phyloP scores from a whole-genome alignment of 2,888 invertebrate species.

The Phytoseiulus persimilis region DNA sequence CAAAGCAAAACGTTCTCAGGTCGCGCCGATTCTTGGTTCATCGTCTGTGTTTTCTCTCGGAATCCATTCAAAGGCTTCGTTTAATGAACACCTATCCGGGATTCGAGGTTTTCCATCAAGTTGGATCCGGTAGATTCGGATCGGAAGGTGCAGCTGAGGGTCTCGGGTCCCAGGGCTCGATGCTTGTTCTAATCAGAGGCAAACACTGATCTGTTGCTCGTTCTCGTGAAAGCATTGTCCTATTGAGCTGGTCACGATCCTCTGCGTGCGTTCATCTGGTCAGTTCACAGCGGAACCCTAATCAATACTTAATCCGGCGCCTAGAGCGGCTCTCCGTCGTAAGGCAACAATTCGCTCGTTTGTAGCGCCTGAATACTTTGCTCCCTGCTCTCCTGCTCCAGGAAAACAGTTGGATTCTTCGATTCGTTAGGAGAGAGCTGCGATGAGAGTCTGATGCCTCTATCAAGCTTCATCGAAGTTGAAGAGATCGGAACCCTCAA shows the following conservation, averaged over 20 bases:
- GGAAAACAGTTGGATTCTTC: background rate
- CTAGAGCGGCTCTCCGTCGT: too few relatives aligned
- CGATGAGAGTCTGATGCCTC: background rate
- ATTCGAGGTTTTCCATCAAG: too few relatives aligned
- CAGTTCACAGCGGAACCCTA: background rate
- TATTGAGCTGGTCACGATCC: background rate
- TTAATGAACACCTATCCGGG: too few relatives aligned
- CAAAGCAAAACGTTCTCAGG: too few relatives aligned
- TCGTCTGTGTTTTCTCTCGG: too few relatives aligned
- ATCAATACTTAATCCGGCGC: background rate
- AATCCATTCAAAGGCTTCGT: too few relatives aligned
- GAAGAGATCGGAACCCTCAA: background rate
- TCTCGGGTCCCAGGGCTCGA: too few relatives aligned
- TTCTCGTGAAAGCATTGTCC: background rate
- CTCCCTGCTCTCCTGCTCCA: background rate
- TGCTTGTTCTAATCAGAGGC: background rate
- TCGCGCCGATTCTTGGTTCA: too few relatives aligned
- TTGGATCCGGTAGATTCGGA: too few relatives aligned
- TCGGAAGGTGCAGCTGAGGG: too few relatives aligned
- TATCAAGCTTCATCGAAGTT: background rate
- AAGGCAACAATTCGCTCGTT: too few relatives aligned
- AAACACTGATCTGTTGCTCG: background rate
- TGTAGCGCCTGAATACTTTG: background rate
- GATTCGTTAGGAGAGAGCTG: background rate
- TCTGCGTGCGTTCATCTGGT: background rate